Base-by-base conservation (phyloP, 2,797 vertebrate genomes). In the Acanthopagrus latus region DNA sequence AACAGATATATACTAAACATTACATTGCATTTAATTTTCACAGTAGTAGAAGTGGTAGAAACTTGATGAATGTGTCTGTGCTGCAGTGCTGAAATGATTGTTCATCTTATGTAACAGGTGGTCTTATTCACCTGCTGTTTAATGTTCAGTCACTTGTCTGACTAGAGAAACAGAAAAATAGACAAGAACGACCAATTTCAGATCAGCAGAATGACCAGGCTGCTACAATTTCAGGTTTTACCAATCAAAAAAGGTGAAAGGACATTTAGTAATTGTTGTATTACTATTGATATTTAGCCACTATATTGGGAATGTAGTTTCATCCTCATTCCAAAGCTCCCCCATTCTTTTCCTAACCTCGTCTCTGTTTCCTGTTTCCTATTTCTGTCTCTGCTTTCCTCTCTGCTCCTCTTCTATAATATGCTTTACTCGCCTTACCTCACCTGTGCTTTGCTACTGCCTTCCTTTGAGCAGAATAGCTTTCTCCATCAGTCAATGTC, bases 401-500 rank as follows among this genome's bases (percentile, higher is more conserved):
- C 51, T 51, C 9, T 20, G 23, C 60, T 43, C 16, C 21, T 25
- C 52, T 52, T 25, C 51, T 21, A 16, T 44, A 57, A 65, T 71
- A 64, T 57, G 65, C 20, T 54, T 63, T 60, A 43, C 63, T 81
- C 58, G 65, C 81, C 58, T 71, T 17, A 56, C 41, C 44, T 59
- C 56, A 60, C 62, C 72, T 73, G 25, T 38, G 23, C 41, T 60
- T 71, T 59, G 64, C 70, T 41, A 0, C 21, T 2, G n/a, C 60
- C 23, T 44, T 58, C 50, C 59, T 57, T 18, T 10, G n/a, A 70
- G 75, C 38, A 71, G 46, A 75, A 55, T 29, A 21, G 21, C 38
- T 56, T 46, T 55, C 25, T 71, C 60, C 70, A 76, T 80, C 80
- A 60, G 63, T 82, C 75, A 76, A 64, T 1, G 48, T 75, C 66